Conservation (phyloP, 2,113 vertebrate species). For the Anoura caudifer region DNA sequence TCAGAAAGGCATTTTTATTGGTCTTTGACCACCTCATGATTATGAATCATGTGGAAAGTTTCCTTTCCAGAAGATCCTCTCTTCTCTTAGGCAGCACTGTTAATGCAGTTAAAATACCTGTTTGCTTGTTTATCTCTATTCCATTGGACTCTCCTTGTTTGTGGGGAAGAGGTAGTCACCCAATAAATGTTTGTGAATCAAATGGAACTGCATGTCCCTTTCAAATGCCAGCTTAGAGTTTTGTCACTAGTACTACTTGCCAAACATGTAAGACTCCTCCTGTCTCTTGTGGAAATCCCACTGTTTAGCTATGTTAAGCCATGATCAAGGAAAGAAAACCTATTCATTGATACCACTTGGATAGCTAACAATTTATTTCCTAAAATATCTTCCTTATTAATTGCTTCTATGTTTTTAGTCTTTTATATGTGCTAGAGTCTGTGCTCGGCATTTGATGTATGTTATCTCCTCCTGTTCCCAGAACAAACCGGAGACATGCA, state of each 20-base stretch:
- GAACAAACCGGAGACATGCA: not conserved
- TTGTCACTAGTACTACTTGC: not conserved
- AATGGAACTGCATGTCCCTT: not conserved
- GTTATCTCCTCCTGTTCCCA: not conserved
- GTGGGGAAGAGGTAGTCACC: not conserved
- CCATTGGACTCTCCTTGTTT: not conserved
- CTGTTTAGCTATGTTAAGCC: not conserved
- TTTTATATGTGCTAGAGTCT: not conserved
- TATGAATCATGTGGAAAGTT: not conserved
- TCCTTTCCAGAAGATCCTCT: not conserved
- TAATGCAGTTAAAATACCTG: not conserved
- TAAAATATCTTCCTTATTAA: not conserved
- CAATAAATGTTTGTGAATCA: not conserved
- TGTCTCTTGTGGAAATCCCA: not conserved
- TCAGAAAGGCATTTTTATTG: not conserved
- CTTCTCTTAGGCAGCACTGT: too few relatives aligned
- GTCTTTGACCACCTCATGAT: not conserved
- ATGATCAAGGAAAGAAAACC: not conserved
- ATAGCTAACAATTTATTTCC: not conserved
- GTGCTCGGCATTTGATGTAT: not conserved
- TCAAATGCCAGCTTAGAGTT: not conserved
- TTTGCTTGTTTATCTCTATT: not conserved
- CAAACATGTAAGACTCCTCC: not conserved
- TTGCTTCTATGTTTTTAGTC: not conserved
- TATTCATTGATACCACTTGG: not conserved